Evolutionary conservation across 1,140 invertebrate genomes (phyloP).

Genomic region (Zaprionus camerounensis): DNA sequence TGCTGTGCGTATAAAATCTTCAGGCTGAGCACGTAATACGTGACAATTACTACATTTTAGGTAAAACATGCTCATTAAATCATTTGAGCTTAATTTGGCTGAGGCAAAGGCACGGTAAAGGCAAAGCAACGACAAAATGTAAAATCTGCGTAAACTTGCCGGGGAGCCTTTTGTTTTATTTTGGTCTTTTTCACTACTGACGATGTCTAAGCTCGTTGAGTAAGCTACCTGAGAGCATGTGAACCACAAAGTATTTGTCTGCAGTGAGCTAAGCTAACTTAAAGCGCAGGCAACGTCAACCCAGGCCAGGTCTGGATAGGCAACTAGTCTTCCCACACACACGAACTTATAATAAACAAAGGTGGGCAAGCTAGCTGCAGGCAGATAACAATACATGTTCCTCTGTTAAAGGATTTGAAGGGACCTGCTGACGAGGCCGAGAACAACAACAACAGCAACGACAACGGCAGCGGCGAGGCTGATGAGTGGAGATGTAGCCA

Average conservation of each 20-base stretch:
- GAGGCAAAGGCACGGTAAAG: conserved; percentile 1
- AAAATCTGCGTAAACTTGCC: conserved; percentile 61
- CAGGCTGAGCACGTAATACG: conserved; percentile 79
- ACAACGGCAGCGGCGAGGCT: conserved; percentile 16
- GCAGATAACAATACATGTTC: conserved; percentile 42
- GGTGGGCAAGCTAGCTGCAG: conserved; percentile 27
- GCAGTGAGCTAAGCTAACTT: conserved; percentile 59
- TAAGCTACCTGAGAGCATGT: conserved; percentile 58
- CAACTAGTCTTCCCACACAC: conserved; percentile 63
- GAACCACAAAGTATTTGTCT: conserved; percentile 57
- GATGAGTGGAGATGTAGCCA: conserved; percentile 46
- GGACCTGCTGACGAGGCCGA: conserved; percentile 42
- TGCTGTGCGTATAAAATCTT: conserved; percentile 64
- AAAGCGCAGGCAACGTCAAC: conserved; percentile 44
- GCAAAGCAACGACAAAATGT: conserved; percentile 49
- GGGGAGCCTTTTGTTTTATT: conserved; percentile 55
- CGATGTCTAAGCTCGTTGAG: conserved; percentile 25
- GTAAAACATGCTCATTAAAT: conserved; percentile 81
- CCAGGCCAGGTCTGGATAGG: conserved; percentile 43
- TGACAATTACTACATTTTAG: conserved; percentile 81
- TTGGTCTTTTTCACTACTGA: conserved; percentile 9
- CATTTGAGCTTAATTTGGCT: conserved; percentile 74
- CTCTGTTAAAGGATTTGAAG: conserved; percentile 42
- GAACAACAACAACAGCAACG: conserved; percentile 23
- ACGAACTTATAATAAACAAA: conserved; percentile 43